Percentiles rank a stretch among this genome's conserved stretches.
These are phyloP conservation scores for Psilopogon haemacephalus DNA, from an alignment of 2,113 vertebrate genomes.

Conservation along the genomic window DNA sequence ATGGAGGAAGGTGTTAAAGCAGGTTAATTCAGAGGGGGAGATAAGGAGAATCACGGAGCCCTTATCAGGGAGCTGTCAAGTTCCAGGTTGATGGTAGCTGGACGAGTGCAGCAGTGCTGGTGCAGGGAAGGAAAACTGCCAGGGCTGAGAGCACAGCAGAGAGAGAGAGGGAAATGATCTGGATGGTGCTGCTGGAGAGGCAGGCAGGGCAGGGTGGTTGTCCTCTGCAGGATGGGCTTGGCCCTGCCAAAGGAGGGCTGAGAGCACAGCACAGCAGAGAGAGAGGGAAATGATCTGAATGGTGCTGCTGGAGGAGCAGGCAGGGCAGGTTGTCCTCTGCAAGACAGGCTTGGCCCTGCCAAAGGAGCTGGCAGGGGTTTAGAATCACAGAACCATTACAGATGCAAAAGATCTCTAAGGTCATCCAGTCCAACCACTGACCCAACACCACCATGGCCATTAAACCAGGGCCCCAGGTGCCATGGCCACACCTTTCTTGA, in stretches of 20 bases:
- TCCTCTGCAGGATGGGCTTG: neutral
- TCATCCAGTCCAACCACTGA: too few species aligned
- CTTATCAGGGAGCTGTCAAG: constrained; percentile 76
- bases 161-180: neutral
- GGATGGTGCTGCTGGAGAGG: neutral
- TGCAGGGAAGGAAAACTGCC: neutral
- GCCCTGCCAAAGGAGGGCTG: neutral
- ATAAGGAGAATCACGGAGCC: constrained; percentile 74
- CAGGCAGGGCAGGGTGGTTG: neutral
- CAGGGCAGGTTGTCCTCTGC: neutral
- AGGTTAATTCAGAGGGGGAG: constrained; percentile 73
- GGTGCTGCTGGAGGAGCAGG: neutral
- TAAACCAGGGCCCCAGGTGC: too few species aligned
- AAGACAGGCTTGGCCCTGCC: neutral
- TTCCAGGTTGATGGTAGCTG: constrained; percentile 59
- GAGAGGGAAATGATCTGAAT: neutral
- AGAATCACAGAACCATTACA: neutral
- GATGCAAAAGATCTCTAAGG: too few species aligned
- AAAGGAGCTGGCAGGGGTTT: neutral
- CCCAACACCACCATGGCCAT: too few species aligned
- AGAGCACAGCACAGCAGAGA: neutral
- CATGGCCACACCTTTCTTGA: too few species aligned
- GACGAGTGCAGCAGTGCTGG: constrained; percentile 57
- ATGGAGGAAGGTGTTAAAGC: constrained; percentile 63
- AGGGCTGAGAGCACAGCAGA: neutral